Evolutionary conservation across 2,888 invertebrate genomes (phyloP).

Genomic region (Linyphia triangularis): DNA sequence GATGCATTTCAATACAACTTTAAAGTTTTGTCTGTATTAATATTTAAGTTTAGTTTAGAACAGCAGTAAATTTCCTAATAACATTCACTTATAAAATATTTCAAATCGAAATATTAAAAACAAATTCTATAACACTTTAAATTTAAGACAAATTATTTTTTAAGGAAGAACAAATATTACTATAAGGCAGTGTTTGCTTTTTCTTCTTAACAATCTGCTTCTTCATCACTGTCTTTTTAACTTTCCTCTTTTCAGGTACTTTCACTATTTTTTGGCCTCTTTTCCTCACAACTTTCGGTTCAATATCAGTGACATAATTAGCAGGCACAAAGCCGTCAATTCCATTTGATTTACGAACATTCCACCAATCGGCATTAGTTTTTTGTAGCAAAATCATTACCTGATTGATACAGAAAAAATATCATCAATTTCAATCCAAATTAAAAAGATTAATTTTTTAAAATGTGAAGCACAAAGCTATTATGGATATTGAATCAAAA

Average conservation of each 20-base stretch:
- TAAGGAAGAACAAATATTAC: slow-evolving; percentile 8
- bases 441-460: no score
- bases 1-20: no score
- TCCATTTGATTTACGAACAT: slow-evolving; percentile 94
- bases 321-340: slow-evolving; percentile 98
- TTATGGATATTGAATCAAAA: neutral
- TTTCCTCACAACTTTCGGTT: slow-evolving; percentile 85
- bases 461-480: neutral
- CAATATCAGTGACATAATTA: slow-evolving; percentile 95
- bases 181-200: slow-evolving; percentile 81
- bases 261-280: slow-evolving; percentile 88
- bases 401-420: slow-evolving; percentile 34
- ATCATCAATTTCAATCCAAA: neutral
- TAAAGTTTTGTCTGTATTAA: no score
- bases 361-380: slow-evolving; percentile 99
- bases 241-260: slow-evolving; percentile 89
- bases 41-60: no score
- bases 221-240: slow-evolving; percentile 92
- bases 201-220: slow-evolving; percentile 91
- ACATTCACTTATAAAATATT: no score
- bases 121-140: neutral
- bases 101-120: neutral
- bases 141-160: neutral
- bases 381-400: slow-evolving; percentile 93
- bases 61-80: no score